Evolutionary conservation across 92 coral and sea anemone genomes (phyloP).

Genomic region (Heteractis magnifica): DNA sequence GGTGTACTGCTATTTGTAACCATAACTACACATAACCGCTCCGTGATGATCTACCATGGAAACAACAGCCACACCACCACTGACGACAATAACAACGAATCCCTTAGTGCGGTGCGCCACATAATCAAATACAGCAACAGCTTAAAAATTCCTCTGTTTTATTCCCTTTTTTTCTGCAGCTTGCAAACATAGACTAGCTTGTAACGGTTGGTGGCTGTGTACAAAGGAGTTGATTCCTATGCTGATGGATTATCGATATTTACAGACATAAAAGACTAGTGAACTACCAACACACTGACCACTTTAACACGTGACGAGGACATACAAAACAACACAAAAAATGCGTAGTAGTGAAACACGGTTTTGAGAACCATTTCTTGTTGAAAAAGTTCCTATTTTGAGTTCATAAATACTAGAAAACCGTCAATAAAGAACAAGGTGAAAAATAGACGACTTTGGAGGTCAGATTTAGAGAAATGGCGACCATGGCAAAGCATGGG

Average conservation of each 20-base stretch:
- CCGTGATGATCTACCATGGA: too few relatives aligned
- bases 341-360: slow-evolving; percentile 9
- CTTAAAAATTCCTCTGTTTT: slow-evolving; percentile 29
- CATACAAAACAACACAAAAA: slow-evolving; percentile 6
- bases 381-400: slow-evolving; percentile 53
- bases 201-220: neutral
- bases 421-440: slow-evolving; percentile 28
- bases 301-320: neutral
- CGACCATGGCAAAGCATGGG: slow-evolving; percentile 22
- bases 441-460: slow-evolving; percentile 24
- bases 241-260: slow-evolving; percentile 6
- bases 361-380: slow-evolving; percentile 36
- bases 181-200: slow-evolving; percentile 18
- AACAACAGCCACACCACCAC: neutral
- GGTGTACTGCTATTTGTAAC: too few relatives aligned
- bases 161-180: slow-evolving; percentile 40
- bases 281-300: slow-evolving; percentile 1
- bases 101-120: neutral
- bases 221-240: slow-evolving; percentile 6
- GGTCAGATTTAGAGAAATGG: slow-evolving; percentile 20
- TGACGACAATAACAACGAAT: neutral
- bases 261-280: neutral
- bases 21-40: too few relatives aligned
- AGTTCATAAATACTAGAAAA: slow-evolving; percentile 46
- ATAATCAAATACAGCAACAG: slow-evolving; percentile 1